Percentiles rank a stretch among this genome's conserved stretches.
phyloP scores from a whole-genome alignment of 1,140 invertebrate genomes.

The Andrena cerasifolii region DNA sequence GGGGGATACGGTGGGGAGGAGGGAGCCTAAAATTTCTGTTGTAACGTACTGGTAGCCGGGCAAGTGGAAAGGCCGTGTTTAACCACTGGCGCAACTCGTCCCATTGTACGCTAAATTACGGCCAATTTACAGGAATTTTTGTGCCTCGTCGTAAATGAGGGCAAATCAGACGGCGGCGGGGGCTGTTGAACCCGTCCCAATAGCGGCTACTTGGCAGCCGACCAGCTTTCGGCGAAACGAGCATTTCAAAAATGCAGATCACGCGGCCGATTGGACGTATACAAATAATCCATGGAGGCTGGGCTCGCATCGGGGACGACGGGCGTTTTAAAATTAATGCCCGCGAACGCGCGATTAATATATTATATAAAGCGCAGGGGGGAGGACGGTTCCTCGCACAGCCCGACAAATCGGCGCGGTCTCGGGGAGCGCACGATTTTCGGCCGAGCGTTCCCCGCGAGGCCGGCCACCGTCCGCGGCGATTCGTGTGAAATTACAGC shows the following conservation, averaged over 20 bases:
- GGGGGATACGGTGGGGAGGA: background rate
- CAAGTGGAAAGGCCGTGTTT: slow-evolving; percentile 27
- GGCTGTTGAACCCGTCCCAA: slow-evolving; percentile 71
- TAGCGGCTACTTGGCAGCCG: slow-evolving; percentile 67
- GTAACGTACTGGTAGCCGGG: background rate
- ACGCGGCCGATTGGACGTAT: slow-evolving; percentile 60
- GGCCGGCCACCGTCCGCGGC: no score
- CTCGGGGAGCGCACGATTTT: no score
- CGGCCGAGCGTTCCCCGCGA: background rate
- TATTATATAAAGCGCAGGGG: background rate
- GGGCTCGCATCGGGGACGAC: slow-evolving; percentile 9
- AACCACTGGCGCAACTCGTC: slow-evolving; percentile 55
- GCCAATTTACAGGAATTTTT: slow-evolving; percentile 74
- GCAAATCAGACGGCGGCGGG: slow-evolving; percentile 68
- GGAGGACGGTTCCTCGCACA: background rate
- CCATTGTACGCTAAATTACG: slow-evolving; percentile 73
- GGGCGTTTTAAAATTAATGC: slow-evolving; percentile 52
- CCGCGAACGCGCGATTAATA: slow-evolving; percentile 48
- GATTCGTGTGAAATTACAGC: background rate
- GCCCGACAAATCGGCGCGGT: background rate
- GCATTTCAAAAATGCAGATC: slow-evolving; percentile 67
- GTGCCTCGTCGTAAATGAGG: slow-evolving; percentile 70
- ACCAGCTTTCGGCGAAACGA: slow-evolving; percentile 63
- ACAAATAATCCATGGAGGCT: slow-evolving; percentile 49
- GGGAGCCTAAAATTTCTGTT: slow-evolving; percentile 24